phyloP scores from a whole-genome alignment of 1,140 invertebrate species.

The Brachionus rotundiformis region DNA sequence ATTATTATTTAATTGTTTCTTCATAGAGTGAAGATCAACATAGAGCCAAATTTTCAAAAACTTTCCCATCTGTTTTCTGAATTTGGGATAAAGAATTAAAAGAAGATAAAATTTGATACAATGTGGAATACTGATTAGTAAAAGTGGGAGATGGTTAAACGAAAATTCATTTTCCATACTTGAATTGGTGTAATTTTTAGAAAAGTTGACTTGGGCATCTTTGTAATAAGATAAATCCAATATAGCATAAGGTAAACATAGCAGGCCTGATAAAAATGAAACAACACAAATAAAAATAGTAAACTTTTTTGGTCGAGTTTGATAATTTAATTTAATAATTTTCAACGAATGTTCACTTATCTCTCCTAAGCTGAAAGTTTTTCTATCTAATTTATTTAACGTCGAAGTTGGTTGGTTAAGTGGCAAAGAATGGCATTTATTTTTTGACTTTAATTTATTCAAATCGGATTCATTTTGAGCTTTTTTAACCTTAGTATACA shows the following conservation, averaged over 20 bases:
- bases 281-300: not conserved
- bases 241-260: slow-evolving; percentile 2
- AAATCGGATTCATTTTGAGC: not conserved
- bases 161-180: too few relatives aligned
- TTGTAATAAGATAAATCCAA: not conserved
- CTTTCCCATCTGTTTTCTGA: not conserved
- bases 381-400: not conserved
- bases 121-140: slow-evolving; percentile 2
- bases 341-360: not conserved
- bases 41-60: not conserved
- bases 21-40: not conserved
- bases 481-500: not conserved
- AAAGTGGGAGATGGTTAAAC: not conserved
- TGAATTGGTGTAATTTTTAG: not conserved
- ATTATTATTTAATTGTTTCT: slow-evolving; percentile 9
- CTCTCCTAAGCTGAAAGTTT: not conserved
- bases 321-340: not conserved
- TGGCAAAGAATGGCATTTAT: not conserved
- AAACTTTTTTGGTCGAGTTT: not conserved
- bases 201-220: not conserved
- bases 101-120: slow-evolving; percentile 14
- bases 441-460: not conserved
- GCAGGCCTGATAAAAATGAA: not conserved
- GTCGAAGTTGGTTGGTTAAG: too few relatives aligned
- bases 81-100: not conserved